Conservation (phyloP, 1,140 invertebrate genomes). For the Cydia splendana region DNA sequence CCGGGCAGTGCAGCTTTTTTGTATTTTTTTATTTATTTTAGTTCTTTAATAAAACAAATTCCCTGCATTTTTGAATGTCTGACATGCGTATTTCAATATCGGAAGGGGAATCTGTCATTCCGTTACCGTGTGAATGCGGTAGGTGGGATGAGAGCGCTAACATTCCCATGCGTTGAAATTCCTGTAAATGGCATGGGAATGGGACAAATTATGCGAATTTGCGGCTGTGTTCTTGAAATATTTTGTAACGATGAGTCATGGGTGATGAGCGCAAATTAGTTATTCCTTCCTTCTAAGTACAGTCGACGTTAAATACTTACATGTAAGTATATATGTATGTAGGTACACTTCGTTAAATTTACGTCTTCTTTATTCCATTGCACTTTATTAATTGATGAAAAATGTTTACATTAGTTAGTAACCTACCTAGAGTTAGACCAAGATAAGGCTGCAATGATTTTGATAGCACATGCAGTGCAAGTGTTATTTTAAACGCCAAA, state of each 20-base stretch:
- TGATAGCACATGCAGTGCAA: no score
- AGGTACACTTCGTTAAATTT: no score
- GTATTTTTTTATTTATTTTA: constrained; percentile 27
- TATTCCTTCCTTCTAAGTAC: neutral
- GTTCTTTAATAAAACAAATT: constrained; percentile 27
- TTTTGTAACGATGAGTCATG: constrained; percentile 36
- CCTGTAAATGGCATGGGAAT: constrained; percentile 53
- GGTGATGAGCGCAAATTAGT: constrained; percentile 22
- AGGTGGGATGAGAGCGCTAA: constrained; percentile 50
- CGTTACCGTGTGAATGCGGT: constrained; percentile 46
- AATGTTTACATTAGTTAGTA: no score
- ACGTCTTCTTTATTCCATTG: no score
- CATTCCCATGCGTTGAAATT: constrained; percentile 52
- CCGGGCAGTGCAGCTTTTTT: constrained; percentile 90
- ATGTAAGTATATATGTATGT: neutral
- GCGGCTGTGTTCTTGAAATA: constrained; percentile 37
- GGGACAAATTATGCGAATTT: constrained; percentile 53
- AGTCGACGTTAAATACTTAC: neutral
- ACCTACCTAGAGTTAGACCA: no score
- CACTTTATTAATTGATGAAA: no score
- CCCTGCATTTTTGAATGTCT: constrained; percentile 23
- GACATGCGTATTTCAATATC: constrained; percentile 27
- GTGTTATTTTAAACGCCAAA: no score
- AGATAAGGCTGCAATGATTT: no score
- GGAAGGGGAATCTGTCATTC: constrained; percentile 48